Evolutionary conservation across 2,888 invertebrate genomes (phyloP), one percentile per base, ranked within the genome.

Genomic region (Halictus ligatus): DNA sequence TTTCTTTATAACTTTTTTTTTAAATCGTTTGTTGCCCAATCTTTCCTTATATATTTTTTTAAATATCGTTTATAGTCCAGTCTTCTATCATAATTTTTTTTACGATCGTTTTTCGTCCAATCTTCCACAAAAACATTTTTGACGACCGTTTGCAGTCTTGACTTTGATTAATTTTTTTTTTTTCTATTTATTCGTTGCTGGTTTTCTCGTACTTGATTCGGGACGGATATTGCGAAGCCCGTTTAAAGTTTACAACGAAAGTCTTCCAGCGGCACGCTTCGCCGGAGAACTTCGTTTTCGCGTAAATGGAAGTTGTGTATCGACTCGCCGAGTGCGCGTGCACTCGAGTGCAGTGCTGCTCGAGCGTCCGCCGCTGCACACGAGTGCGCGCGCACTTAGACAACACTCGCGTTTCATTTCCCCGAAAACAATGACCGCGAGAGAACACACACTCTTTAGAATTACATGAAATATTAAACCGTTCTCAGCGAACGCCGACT

Each of bases 401-500:
- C 40, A 73, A 46, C 43, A 46, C 29, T 75, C 35, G 48, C 58
- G n/a, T 75, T 13, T 29, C 50, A 50, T 67, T 67, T 67, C 21
- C 67, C 35, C 67, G 67, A 67, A 67, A 67, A 67, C 67, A 67
- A 35, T 35, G 67, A 21, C 35, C 67, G 18, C 35, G 35, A 21
- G 35, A 67, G 67, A 67, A 67, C 35, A 67, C 35, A 67, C 67
- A 67, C 67, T 67, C 67, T 35, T 67, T 35, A 29, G 67, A 35
- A 67, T 67, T 67, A 67, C 67, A 67, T 67, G 35, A 67, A 67
- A 67, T 67, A 35, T 67, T 67, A 67, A 67, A 35, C 67, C 67
- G 67, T 35, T 29, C 67, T 35, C 18, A 21, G 18, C 21, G 67
- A 29, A 2, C 64, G 29, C 5, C 35, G 67, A 67, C 67, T 67